Percentiles rank a stretch among this genome's conserved stretches.
These are phyloP conservation scores for Brachionus rubens DNA, from an alignment of 1,140 invertebrate species.

Conservation along the genomic window DNA sequence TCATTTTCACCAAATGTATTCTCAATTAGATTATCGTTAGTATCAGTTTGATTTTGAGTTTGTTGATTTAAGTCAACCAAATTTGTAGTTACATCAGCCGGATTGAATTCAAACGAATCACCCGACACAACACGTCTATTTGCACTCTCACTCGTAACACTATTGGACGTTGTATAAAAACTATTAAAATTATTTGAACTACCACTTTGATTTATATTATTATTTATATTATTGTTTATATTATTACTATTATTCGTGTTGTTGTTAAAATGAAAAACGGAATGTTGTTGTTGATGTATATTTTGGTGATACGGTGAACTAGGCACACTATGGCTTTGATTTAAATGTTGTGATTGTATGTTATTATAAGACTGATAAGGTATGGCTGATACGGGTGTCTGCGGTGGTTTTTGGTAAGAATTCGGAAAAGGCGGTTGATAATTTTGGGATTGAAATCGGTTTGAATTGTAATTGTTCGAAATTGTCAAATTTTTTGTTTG, in stretches of 20 bases:
- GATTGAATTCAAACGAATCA: conserved; percentile 8
- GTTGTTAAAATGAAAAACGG: conserved; percentile 16
- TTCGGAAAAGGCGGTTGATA: not conserved
- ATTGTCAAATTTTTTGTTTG: not conserved
- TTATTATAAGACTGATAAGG: conserved; percentile 12
- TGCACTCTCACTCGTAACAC: too few species aligned
- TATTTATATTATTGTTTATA: not conserved
- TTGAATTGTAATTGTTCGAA: not conserved
- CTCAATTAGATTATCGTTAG: not conserved
- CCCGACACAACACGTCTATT: not conserved
- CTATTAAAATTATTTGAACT: not conserved
- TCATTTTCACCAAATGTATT: conserved; percentile 44
- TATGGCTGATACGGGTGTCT: conserved; percentile 13
- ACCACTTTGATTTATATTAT: not conserved
- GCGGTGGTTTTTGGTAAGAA: not conserved
- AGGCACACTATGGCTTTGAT: conserved; percentile 3
- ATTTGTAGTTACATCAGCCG: not conserved
- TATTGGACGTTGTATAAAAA: not conserved
- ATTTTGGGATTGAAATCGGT: not conserved
- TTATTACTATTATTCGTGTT: not conserved
- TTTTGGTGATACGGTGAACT: conserved; percentile 1
- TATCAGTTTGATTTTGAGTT: conserved; percentile 8
- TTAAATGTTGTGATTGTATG: not conserved
- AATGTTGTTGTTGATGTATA: conserved; percentile 23
- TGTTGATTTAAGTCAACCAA: not conserved